A percentile compares a stretch with the other conserved stretches of the same genome.
Conservation (phyloP, 1,140 invertebrate genomes). For the Atta cephalotes region DNA sequence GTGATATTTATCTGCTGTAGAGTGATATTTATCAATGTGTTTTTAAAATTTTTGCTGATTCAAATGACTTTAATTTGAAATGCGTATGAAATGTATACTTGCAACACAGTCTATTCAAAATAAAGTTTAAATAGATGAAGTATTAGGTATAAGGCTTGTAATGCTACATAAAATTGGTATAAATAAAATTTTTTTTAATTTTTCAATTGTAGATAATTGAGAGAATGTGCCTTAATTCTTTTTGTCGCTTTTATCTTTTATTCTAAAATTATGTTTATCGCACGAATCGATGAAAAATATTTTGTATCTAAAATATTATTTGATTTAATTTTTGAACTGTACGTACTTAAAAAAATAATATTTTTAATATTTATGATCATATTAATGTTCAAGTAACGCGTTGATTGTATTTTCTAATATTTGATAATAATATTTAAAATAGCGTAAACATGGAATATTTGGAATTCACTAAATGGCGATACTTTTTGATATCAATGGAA, state of each 20-base stretch:
- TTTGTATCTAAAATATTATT: not conserved
- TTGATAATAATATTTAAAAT: not conserved
- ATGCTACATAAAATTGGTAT: not conserved
- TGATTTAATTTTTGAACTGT: not conserved
- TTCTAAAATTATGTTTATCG: not conserved
- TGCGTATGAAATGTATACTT: not conserved
- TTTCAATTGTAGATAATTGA: not conserved
- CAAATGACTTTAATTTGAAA: not conserved
- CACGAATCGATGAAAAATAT: not conserved
- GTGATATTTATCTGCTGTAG: not conserved
- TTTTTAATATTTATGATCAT: not conserved
- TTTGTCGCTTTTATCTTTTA: not conserved
- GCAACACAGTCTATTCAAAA: not conserved
- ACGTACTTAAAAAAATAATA: not conserved
- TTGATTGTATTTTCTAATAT: not conserved
- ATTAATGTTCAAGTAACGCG: not conserved
- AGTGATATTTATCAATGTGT: not conserved
- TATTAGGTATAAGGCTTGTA: not conserved
- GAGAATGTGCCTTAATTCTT: not conserved
- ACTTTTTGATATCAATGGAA: conserved; percentile 23
- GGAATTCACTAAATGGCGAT: not conserved
- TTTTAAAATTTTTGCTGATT: not conserved
- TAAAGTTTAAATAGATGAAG: not conserved
- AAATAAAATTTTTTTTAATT: not conserved
- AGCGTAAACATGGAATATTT: not conserved